Evolutionary conservation across 2,113 vertebrate genomes (phyloP).

Genomic region (Polypterus senegalus): DNA sequence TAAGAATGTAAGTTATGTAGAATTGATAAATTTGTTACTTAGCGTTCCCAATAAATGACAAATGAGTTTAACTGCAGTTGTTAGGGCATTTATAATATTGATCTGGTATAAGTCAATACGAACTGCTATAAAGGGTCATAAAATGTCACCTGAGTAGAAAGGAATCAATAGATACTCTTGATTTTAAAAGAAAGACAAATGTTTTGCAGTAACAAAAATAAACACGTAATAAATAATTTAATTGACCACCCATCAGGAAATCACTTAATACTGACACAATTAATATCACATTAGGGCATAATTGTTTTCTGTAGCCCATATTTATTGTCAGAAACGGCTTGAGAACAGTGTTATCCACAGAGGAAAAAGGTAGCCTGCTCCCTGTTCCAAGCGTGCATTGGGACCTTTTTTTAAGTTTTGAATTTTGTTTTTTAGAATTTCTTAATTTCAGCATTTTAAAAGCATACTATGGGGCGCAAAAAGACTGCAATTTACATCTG

Average conservation of each 20-base stretch:
- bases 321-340: conserved; percentile 51
- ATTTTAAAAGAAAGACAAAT: conserved; percentile 75
- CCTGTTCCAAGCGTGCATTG: neutral
- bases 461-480: too few relatives aligned
- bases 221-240: conserved; percentile 59
- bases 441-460: too few relatives aligned
- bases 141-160: conserved; percentile 77
- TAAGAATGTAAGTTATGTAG: conserved; percentile 26
- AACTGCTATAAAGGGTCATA: conserved; percentile 74
- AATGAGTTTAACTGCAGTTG: conserved; percentile 64
- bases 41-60: conserved; percentile 75
- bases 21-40: conserved; percentile 64
- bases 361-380: neutral
- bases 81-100: conserved; percentile 65
- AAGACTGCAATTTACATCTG: too few relatives aligned
- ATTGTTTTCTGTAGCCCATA: conserved; percentile 57
- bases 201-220: conserved; percentile 73
- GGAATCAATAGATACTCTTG: conserved; percentile 68
- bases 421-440: too few relatives aligned
- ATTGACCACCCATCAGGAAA: conserved; percentile 35
- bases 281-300: conserved; percentile 57
- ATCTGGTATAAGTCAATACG: conserved; percentile 74
- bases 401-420: too few relatives aligned
- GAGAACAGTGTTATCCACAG: neutral
- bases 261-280: conserved; percentile 58